Base-by-base conservation (phyloP, 2,888 invertebrate genomes). In the Teinopalpus imperialis region DNA sequence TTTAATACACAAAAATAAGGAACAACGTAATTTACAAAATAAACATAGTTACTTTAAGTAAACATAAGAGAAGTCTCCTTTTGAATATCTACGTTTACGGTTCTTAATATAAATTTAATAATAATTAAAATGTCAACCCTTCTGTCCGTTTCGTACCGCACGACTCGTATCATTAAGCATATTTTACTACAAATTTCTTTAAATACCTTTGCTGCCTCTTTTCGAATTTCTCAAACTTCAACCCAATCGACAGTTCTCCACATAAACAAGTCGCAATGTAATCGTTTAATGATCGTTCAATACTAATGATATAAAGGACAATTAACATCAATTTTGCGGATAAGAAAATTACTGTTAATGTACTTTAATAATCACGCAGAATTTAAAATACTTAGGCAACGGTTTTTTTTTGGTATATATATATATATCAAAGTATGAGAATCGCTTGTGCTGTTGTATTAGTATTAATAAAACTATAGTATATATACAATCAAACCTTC, bases 91-190 rank as follows among this genome's bases (percentile, higher is more conserved):
- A 29, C 29, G 7, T 14, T 41, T 13, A 3, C 21, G 10, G 7
- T 7, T 7, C 14, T 24, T 23, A n/a, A 32, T 49, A 61, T 64
- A 66, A 63, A 65, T 69, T 63, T 59, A 63, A 62, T 58, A 54
- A 60, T 67, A 69, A 70, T 66, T 68, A 68, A 69, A 63, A 63
- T 53, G 66, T 69, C 69, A 63, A 53, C 27, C 43, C 41, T 37
- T 35, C 39, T 47, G 41, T 35, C 36, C 35, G 46, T 48, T 40
- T 49, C 48, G 54, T 52, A 57, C 53, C 43, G 37, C 35, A 43
- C 21, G 42, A 47, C 45, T 40, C 41, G 49, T 47, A 61, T 66
- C 66, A 66, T 67, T 68, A 58, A 59, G 52, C 51, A 57, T 53
- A 45, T 49, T 57, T 53, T 51, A 57, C 27, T 49, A 41, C 40